Conservation (phyloP, 2,113 vertebrate genomes). For the Ornithorhynchus anatinus region DNA sequence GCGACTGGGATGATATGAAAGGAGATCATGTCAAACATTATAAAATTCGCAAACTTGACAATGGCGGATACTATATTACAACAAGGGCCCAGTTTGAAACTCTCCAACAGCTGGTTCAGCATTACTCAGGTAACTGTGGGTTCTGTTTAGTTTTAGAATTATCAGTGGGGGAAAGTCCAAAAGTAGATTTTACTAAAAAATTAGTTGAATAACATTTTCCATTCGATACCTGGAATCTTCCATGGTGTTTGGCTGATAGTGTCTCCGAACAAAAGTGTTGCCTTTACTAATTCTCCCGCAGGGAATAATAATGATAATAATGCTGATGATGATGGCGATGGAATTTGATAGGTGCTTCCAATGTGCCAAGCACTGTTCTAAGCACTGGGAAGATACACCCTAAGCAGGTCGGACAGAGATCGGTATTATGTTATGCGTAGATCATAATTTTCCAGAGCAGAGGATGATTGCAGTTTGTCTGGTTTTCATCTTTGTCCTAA, state of each 20-base stretch:
- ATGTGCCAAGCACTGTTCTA: conserved; percentile 45
- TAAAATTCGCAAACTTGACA: conserved; percentile 98
- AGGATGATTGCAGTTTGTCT: not conserved
- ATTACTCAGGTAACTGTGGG: conserved; percentile 90
- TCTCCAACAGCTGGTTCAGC: conserved; percentile 93
- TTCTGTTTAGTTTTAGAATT: conserved; percentile 24
- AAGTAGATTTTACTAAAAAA: too few relatives aligned
- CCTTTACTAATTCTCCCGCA: too few relatives aligned
- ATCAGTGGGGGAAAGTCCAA: too few relatives aligned
- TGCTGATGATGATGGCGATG: too few relatives aligned
- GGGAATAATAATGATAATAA: too few relatives aligned
- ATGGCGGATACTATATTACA: conserved; percentile 96
- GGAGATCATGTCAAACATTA: conserved; percentile 98
- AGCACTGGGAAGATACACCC: too few relatives aligned
- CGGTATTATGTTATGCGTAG: not conserved
- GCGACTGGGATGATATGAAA: conserved; percentile 96
- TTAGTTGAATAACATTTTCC: too few relatives aligned
- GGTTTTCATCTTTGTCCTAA: not conserved
- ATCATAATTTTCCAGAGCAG: not conserved
- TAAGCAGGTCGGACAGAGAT: too few relatives aligned
- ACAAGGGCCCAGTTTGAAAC: conserved; percentile 96
- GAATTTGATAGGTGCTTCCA: too few relatives aligned
- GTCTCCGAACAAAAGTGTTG: too few relatives aligned
- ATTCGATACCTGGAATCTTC: too few relatives aligned
- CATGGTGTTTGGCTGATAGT: too few relatives aligned